Evolutionary conservation across 2,797 vertebrate genomes (phyloP).

Genomic region (Neosalanx taihuensis): DNA sequence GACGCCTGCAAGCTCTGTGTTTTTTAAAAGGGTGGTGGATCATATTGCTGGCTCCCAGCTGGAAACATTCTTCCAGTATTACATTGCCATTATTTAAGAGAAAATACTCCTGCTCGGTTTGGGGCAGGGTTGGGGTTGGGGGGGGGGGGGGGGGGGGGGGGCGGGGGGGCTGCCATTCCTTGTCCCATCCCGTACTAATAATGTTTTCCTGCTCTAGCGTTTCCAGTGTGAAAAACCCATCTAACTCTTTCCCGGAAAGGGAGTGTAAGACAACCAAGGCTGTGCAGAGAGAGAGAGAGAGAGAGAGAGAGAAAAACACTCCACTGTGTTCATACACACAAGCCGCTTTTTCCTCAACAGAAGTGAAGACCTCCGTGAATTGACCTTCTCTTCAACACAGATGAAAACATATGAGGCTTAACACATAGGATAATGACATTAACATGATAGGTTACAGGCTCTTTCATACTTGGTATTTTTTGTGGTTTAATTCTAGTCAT

Average conservation of each 20-base stretch:
- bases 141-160: no score
- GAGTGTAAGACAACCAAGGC: slow-evolving; percentile 39
- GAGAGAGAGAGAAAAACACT: slow-evolving; percentile 36
- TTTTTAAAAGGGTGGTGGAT: slow-evolving; percentile 40
- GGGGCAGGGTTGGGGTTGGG: neutral
- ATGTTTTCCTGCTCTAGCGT: slow-evolving; percentile 67
- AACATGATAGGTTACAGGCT: neutral
- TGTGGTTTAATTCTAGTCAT: neutral
- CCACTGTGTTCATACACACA: slow-evolving; percentile 14
- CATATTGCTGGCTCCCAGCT: slow-evolving; percentile 47
- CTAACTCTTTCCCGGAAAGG: slow-evolving; percentile 58
- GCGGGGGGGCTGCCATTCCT: slow-evolving; percentile 44
- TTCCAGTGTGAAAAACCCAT: slow-evolving; percentile 57
- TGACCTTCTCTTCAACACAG: neutral
- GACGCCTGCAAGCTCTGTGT: slow-evolving; percentile 11
- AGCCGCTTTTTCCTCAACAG: slow-evolving; percentile 8
- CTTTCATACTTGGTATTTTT: neutral
- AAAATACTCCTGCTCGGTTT: slow-evolving; percentile 64
- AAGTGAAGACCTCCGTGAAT: slow-evolving; percentile 2
- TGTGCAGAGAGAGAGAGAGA: slow-evolving; percentile 29
- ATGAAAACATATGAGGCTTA: neutral
- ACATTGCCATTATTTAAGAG: slow-evolving; percentile 64
- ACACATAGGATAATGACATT: neutral
- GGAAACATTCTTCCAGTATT: slow-evolving; percentile 68
- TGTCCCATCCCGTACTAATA: slow-evolving; percentile 60